Conservation (phyloP, 64 coral and sea anemone genomes). For the Stichodactyla helianthus region DNA sequence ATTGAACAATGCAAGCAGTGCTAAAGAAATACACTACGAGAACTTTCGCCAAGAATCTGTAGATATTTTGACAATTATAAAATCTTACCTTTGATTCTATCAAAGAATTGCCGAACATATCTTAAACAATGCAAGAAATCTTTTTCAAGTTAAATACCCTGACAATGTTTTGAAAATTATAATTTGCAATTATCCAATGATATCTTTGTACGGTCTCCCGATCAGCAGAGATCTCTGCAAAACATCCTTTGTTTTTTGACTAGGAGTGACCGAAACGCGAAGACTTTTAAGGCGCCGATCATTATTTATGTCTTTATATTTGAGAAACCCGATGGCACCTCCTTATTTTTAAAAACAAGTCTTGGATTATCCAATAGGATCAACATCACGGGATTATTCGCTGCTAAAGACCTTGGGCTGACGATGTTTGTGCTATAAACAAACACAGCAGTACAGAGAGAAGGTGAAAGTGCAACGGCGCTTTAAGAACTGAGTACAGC, state of each 20-base stretch:
- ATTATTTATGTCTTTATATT: neutral
- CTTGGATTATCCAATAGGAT: neutral
- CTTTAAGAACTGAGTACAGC: too few relatives aligned
- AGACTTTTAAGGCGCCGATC: neutral
- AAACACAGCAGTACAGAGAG: neutral
- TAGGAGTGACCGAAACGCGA: neutral
- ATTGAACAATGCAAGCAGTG: too few relatives aligned
- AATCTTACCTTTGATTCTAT: too few relatives aligned
- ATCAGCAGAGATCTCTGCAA: too few relatives aligned
- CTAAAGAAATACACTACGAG: too few relatives aligned
- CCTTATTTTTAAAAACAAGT: neutral
- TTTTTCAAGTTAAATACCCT: neutral
- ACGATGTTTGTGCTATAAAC: neutral
- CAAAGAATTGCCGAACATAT: too few relatives aligned
- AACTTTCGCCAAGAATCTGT: too few relatives aligned
- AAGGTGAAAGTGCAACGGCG: neutral
- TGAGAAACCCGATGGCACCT: neutral
- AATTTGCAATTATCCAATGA: neutral
- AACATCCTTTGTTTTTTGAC: neutral
- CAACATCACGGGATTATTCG: neutral
- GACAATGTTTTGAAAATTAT: neutral
- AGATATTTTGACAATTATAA: too few relatives aligned
- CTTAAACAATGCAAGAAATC: too few relatives aligned
- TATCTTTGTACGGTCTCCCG: neutral
- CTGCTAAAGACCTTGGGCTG: neutral